phyloP scores from a whole-genome alignment of 53 echinoderm and acorn worm species.

The Astropecten irregularis region DNA sequence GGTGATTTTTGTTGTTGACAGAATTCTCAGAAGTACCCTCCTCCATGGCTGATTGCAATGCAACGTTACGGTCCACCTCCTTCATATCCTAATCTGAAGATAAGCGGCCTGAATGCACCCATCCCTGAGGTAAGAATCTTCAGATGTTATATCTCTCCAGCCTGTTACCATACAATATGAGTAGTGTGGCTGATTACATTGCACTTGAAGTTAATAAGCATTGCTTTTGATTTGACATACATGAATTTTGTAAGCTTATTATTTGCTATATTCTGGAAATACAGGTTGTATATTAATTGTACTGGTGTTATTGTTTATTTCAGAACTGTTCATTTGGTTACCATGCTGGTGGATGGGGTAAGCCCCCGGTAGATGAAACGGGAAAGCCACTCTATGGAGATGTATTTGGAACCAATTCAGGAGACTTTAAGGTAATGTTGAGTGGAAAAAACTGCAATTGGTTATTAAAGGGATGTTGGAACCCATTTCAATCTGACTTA shows the following conservation, averaged over 20 bases:
- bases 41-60: slow-evolving; percentile 99
- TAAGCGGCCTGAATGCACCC: slow-evolving; percentile 91
- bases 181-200: no score
- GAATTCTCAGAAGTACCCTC: slow-evolving; percentile 92
- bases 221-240: no score
- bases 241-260: no score
- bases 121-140: slow-evolving; percentile 91
- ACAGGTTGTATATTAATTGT: neutral
- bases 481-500: neutral
- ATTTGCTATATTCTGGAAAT: neutral
- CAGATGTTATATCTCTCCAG: no score
- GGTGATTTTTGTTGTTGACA: no score
- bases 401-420: slow-evolving; percentile 97
- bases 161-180: no score
- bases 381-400: slow-evolving; percentile 98
- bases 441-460: neutral
- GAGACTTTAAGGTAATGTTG: slow-evolving; percentile 84
- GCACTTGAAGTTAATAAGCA: no score
- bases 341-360: slow-evolving; percentile 99
- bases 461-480: no score
- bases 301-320: neutral
- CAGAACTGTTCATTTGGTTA: slow-evolving; percentile 97
- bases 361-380: slow-evolving; percentile 93
- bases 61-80: slow-evolving; percentile 98
- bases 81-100: slow-evolving; percentile 98